Percentiles rank a stretch among this genome's conserved stretches.
Evolutionary conservation across 2,113 vertebrate species (phyloP).

Genomic region (Pelmatolapia mariae): DNA sequence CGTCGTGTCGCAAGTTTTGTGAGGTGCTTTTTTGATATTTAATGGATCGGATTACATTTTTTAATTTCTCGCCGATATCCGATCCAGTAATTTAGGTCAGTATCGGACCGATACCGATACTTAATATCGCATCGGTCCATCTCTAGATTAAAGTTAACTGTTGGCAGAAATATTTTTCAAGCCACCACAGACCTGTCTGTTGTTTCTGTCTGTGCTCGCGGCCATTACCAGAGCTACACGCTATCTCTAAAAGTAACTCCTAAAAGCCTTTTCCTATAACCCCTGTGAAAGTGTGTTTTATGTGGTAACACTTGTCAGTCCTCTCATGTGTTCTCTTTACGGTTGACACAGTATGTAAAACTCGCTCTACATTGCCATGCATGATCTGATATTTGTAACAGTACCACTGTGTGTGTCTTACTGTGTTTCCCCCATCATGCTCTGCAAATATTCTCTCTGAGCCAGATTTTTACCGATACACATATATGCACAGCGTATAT

Average conservation of each 20-base stretch:
- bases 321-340: background rate
- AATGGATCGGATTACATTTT: too few species aligned
- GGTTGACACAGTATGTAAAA: background rate
- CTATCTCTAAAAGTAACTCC: background rate
- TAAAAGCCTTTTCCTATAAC: background rate
- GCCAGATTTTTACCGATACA: slow-evolving; percentile 9
- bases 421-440: slow-evolving; percentile 12
- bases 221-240: background rate
- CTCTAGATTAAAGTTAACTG: background rate
- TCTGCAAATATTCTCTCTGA: slow-evolving; percentile 52
- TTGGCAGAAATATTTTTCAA: background rate
- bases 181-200: background rate
- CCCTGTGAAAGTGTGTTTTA: background rate
- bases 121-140: too few species aligned
- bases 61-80: too few species aligned
- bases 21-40: too few species aligned
- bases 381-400: slow-evolving; percentile 6
- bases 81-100: too few species aligned
- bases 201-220: background rate
- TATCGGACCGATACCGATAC: too few species aligned
- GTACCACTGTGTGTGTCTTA: background rate
- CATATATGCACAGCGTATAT: background rate
- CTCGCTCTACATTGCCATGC: slow-evolving; percentile 27
- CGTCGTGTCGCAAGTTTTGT: too few species aligned
- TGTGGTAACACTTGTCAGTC: slow-evolving; percentile 29